phyloP scores from a whole-genome alignment of 2,888 invertebrate genomes.

The Drymonia ruficornis region DNA sequence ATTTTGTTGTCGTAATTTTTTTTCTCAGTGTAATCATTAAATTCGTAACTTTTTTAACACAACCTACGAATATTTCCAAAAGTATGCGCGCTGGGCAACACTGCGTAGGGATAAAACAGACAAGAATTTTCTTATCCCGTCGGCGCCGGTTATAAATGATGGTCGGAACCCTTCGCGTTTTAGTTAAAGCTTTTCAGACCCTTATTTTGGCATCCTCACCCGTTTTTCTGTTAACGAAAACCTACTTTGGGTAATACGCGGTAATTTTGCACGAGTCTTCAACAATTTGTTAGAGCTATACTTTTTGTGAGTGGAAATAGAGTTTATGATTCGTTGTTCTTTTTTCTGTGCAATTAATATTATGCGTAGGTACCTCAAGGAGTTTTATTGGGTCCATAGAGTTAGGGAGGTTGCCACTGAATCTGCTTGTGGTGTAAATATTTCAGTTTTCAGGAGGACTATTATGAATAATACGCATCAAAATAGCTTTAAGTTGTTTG shows the following conservation, averaged over 20 bases:
- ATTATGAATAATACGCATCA: too few species aligned
- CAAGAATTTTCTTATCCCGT: constrained; percentile 64
- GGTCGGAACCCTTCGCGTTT: constrained; percentile 52
- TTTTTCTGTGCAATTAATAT: neutral
- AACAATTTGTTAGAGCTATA: neutral
- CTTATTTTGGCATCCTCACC: constrained; percentile 57
- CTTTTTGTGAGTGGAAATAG: neutral
- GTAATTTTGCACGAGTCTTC: constrained; percentile 22
- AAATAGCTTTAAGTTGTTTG: too few species aligned
- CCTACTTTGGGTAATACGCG: constrained; percentile 52
- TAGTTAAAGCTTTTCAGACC: constrained; percentile 55
- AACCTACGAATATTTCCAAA: neutral
- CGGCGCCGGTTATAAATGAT: constrained; percentile 72
- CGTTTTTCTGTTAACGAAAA: constrained; percentile 44
- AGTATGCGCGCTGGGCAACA: constrained; percentile 30
- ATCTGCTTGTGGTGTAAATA: neutral
- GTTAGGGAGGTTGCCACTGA: neutral
- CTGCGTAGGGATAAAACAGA: constrained; percentile 58
- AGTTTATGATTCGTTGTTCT: neutral
- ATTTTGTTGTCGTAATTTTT: too few species aligned
- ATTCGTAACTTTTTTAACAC: neutral
- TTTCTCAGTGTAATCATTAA: neutral
- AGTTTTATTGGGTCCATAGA: neutral
- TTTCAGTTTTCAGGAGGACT: too few species aligned
- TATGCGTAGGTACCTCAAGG: neutral